Conservation (phyloP, 1,140 invertebrate species). For the Drosophila ogumai region DNA sequence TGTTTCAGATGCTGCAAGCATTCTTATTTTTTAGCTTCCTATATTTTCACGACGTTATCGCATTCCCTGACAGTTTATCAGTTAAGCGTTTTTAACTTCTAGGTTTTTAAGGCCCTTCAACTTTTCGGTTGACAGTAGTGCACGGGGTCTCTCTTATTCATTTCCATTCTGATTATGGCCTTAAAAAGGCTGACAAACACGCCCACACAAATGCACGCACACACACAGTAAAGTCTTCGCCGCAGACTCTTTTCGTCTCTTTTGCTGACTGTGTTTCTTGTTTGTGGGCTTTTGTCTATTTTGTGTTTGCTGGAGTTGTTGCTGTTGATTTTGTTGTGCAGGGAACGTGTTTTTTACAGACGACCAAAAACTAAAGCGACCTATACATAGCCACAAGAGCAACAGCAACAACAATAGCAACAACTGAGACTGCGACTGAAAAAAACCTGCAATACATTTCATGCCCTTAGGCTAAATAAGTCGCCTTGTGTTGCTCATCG, state of each 20-base stretch:
- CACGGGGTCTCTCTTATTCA: conserved; percentile 23
- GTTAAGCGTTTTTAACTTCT: conserved; percentile 8
- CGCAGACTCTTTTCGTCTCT: conserved; percentile 9
- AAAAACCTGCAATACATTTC: conserved; percentile 79
- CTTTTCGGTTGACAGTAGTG: conserved; percentile 43
- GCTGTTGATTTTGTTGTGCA: conserved; percentile 18
- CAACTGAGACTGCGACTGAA: conserved; percentile 16
- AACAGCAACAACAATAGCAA: conserved; percentile 35
- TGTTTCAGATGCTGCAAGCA: not conserved
- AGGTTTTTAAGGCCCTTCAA: conserved; percentile 48
- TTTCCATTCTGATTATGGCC: conserved; percentile 41
- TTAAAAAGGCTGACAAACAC: conserved; percentile 61
- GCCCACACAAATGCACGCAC: conserved; percentile 13
- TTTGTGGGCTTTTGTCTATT: conserved; percentile 48
- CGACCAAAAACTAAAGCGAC: conserved; percentile 55
- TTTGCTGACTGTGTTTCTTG: conserved; percentile 26
- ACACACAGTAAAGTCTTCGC: conserved; percentile 6
- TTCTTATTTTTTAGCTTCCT: not conserved
- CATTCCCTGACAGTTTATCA: conserved; percentile 1
- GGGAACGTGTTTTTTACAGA: conserved; percentile 71
- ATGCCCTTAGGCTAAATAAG: conserved; percentile 80
- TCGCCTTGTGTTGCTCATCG: conserved; percentile 56
- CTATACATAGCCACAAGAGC: conserved; percentile 44
- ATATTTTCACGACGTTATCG: not conserved
- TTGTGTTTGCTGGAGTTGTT: conserved; percentile 14